phyloP scores from a whole-genome alignment of 2,113 vertebrate species.

The Sus scrofa region DNA sequence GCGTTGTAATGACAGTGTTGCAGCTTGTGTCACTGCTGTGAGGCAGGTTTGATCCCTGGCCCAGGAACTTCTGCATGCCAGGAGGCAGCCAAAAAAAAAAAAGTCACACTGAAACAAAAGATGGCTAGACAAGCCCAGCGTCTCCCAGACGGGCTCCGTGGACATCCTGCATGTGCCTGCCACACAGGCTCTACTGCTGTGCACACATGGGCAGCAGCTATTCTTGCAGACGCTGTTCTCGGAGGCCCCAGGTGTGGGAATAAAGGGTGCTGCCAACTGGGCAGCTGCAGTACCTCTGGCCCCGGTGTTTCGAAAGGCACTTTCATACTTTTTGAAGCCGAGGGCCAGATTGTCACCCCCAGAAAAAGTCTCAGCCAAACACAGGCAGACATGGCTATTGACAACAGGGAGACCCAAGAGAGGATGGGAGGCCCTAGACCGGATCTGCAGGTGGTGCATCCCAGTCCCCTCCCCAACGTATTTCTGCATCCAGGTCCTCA shows the following conservation, averaged over 20 bases:
- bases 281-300: neutral
- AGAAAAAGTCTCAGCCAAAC: neutral
- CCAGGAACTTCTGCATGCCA: too few species aligned
- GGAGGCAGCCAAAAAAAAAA: too few species aligned
- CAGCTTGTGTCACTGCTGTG: too few species aligned
- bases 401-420: neutral
- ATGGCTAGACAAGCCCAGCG: neutral
- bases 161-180: fast-evolving
- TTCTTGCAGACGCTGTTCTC: neutral
- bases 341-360: neutral
- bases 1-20: too few species aligned
- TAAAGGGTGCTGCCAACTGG: neutral
- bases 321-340: neutral
- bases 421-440: too few species aligned
- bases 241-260: too few species aligned
- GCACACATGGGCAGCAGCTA: neutral
- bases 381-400: neutral
- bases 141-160: neutral
- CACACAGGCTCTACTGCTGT: neutral
- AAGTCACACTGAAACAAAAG: neutral
- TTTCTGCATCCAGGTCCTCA: neutral
- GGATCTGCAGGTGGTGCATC: neutral
- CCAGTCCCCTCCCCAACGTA: neutral
- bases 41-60: too few species aligned
- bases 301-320: fast-evolving